Evolutionary conservation across 92 coral and sea anemone species (phyloP), one percentile per base, ranked within the genome.

Genomic region (Ricordea florida): DNA sequence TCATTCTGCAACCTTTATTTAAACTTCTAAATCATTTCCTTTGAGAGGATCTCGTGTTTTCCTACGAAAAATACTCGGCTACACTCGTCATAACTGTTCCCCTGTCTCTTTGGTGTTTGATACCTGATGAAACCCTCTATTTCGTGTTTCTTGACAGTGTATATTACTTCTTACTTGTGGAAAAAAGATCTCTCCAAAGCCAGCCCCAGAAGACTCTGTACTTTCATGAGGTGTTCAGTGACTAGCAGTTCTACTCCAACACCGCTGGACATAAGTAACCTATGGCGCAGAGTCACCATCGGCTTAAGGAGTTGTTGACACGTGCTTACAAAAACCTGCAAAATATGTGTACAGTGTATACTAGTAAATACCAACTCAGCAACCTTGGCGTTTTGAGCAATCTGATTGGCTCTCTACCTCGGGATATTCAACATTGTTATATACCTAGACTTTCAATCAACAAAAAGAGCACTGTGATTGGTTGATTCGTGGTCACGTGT

Each of bases 231-330:
- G 15, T 21, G 15, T 66, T 37, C 25, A 0, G 10, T 18, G 18
- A 38, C 49, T 9, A 10, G 30, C n/a, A 24, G 52, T 10, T 28
- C 29, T 25, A 14, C 40, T 16, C 2, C 10, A 7, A 17, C 51
- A 21, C 25, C 57, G 17, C 32, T 58, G 28, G 57, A 7, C 16
- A 16, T 8, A 42, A 44, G 37, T 16, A 89, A 35, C 6, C 29
- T 7, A 41, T 80, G 48, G 4, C 69, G 62, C 5, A 69, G 85
- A 5, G 10, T 23, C n/a, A 69, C 31, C 43, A 91, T 33, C 25
- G 93, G 82, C 36, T 43, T 78, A 17, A 91, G 62, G 9, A 91
- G 83, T 27, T 83, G 79, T 26, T 89, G 87, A 55, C 97, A 91
- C 18, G 69, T 60, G 52, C 72, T 80, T 10, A 69, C 64, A 71